Base-by-base conservation (phyloP, 2,113 vertebrate genomes). In the Muntiacus reevesi region DNA sequence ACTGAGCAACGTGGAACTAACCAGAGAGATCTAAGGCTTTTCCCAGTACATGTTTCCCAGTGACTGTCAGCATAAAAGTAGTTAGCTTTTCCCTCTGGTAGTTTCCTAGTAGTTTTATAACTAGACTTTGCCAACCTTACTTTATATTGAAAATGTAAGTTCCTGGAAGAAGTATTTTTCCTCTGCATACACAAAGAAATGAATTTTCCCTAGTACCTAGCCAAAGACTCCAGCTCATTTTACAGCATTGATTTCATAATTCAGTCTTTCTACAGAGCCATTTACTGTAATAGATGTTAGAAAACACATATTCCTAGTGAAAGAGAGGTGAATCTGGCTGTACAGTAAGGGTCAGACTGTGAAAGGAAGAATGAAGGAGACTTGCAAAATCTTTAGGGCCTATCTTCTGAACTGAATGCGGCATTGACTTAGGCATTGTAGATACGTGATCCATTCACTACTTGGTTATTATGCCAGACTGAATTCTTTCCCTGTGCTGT, bases 161-260 rank as follows among this genome's bases (percentile, higher is more conserved):
- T 90, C 55, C 54, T 47, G 19, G 10, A 64, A 33, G 25, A 92
- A 76, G 21, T 45, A 2, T 67, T 76, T 88, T 87, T 87, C 30
- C 74, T 45, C 43, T 17, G 30, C 23, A 27, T 40, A 33, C 23
- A 50, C 43, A 64, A 67, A 83, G 47, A 87, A 87, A 40, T 33
- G 30, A 57, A 60, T 95, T 91, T 94, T 93, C 74, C 89, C 52
- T 30, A 3, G 40, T 55, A 57, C 40, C 79, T 76, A 78, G 40
- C 5, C 52, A 83, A 79, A 96, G 47, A n/a, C n/a, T 95, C 1
- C 15, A 52, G 25, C 59, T 97, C 84, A 95, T 88, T 96, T 96
- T 82, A 81, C 16, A 95, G 54, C 87, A 96, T 47, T 71, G 87
- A 95, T 96, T 97, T 94, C 92, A 96, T 95, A 91, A 57, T 93